Base-by-base conservation (phyloP, 2,113 vertebrate species). In the Alaudala cheleensis region DNA sequence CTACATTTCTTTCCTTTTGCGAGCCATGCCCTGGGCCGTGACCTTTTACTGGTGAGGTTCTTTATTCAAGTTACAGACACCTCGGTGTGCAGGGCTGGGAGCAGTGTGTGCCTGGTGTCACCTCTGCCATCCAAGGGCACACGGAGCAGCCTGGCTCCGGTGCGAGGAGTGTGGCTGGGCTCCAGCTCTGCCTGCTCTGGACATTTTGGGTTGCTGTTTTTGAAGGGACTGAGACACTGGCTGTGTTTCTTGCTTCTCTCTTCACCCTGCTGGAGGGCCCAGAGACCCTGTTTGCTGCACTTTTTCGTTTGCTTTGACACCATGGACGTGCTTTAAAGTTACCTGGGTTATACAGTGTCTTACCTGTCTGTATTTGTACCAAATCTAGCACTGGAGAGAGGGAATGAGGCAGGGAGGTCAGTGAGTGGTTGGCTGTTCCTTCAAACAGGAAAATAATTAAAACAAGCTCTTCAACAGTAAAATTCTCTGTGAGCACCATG, bases 31-130 rank as follows among this genome's bases (percentile, higher is more conserved):
- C 21, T 17, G 54, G 67, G 33, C 85, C 0, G 0, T 88, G 95
- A 92, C 93, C 91, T 95, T 92, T 85, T 62, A 16, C 73, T 72
- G 58, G 22, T n/a, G 8, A 53, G 73, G 28, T 69, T 73, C 87
- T 87, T 86, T 90, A 86, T 91, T 97, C 95, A 56, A 20, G 81
- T 95, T 93, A 93, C 93, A 94, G 79, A 25, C 92, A 77, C 78
- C 73, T 87, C 78, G 2, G 28, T 7, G 45, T 37, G 13, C 78
- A 62, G 81, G 66, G 96, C 84, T 29, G 53, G 88, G 15, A 42
- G 88, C 1, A 0, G 15, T n/a, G 31, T 10, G 69, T 57, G 78
- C 73, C n/a, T 4, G 14, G 6, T 85, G 64, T 54, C 31, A 53
- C 51, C 72, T 83, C 91, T 67, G 1, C 81, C 84, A 61, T 87